A percentile compares a stretch with the other conserved stretches of the same genome.
These are phyloP conservation scores for Zalophus californianus DNA, from an alignment of 2,797 vertebrate genomes.

Conservation along the genomic window DNA sequence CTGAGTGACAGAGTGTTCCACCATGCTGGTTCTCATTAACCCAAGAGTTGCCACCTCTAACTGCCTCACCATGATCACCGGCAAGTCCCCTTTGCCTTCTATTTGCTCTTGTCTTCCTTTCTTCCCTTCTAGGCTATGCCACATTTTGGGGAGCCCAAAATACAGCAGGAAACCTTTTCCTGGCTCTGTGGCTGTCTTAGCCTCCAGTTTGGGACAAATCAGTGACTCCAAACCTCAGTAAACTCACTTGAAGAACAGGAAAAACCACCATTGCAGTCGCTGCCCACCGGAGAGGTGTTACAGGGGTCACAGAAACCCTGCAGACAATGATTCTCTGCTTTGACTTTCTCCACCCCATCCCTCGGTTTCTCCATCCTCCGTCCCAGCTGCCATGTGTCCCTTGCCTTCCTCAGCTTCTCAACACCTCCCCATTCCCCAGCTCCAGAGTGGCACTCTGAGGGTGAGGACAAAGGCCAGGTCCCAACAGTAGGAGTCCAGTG, in stretches of 20 bases:
- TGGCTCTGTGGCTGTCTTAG: neutral
- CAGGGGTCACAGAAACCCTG: neutral
- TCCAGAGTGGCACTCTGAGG: neutral
- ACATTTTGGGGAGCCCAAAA: neutral
- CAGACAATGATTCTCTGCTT: neutral
- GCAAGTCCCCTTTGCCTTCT: neutral
- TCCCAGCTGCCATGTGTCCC: neutral
- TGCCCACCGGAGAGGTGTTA: neutral
- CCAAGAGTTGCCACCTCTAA: neutral
- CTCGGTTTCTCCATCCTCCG: neutral
- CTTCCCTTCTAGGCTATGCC: neutral
- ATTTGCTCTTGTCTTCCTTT: neutral
- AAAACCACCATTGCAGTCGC: neutral
- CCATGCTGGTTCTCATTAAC: neutral
- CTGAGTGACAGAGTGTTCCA: neutral
- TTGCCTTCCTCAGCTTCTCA: neutral
- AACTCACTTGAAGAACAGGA: constrained; percentile 13
- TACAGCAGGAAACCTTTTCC: neutral
- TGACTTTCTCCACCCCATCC: neutral
- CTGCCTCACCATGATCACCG: rapidly evolving
- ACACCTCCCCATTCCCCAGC: neutral
- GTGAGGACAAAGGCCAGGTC: neutral
- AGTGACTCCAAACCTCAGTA: neutral
- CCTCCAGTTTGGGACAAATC: neutral
- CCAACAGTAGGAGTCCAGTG: neutral